A percentile compares a stretch with the other conserved stretches of the same genome.
phyloP scores from a whole-genome alignment of 2,888 invertebrate species.

The Pheosia gnoma region DNA sequence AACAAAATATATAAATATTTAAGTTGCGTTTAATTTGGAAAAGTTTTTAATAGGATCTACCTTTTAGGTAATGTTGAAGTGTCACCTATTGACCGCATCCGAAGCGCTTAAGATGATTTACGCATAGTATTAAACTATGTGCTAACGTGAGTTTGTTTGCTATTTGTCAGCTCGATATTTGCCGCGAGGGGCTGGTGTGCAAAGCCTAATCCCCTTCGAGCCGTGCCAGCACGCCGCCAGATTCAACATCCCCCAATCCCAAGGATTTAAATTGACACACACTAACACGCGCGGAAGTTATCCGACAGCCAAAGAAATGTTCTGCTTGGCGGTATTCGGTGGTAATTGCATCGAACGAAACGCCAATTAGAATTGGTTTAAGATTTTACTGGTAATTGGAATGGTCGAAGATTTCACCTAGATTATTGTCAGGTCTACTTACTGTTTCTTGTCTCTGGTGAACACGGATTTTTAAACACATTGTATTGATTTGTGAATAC shows the following conservation, averaged over 20 bases:
- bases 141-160: conserved; percentile 21
- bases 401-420: not conserved
- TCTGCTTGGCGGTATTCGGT: not conserved
- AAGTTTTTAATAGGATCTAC: too few relatives aligned
- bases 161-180: conserved; percentile 36
- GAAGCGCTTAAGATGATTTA: too few relatives aligned
- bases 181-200: conserved; percentile 30
- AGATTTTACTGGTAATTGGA: not conserved
- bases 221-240: conserved; percentile 44
- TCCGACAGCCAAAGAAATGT: conserved; percentile 9
- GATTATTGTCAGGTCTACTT: not conserved
- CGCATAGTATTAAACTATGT: too few relatives aligned
- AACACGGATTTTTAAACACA: too few relatives aligned
- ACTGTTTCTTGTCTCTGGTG: not conserved
- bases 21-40: too few relatives aligned
- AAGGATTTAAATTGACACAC: conserved; percentile 34
- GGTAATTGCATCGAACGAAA: conserved; percentile 3
- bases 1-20: too few relatives aligned
- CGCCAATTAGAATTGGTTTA: not conserved
- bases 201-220: conserved; percentile 48
- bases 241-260: conserved; percentile 36
- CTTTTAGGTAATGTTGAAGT: too few relatives aligned
- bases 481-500: too few relatives aligned
- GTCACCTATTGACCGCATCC: too few relatives aligned
- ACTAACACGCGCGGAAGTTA: conserved; percentile 16